phyloP scores from a whole-genome alignment of 2,797 vertebrate species.

The Melanitta fusca region DNA sequence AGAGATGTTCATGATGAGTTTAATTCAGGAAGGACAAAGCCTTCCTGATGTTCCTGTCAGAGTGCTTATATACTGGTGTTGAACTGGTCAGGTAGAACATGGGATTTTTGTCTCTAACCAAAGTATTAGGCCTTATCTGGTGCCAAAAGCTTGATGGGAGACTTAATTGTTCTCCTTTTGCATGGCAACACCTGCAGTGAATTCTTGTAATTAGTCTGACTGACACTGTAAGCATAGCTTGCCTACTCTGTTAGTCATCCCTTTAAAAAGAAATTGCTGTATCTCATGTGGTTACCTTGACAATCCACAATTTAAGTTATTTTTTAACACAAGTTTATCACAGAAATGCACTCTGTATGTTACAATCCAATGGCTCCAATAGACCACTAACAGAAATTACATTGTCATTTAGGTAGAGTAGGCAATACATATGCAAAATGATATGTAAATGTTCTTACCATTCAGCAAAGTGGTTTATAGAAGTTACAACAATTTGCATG shows the following conservation, averaged over 20 bases:
- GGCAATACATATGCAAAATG: neutral
- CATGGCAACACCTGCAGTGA: neutral
- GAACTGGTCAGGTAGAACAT: neutral
- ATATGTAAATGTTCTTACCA: neutral
- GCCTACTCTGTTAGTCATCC: neutral
- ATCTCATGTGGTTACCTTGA: conserved; percentile 19
- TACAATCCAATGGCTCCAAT: neutral
- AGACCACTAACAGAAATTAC: neutral
- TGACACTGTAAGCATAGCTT: conserved; percentile 14
- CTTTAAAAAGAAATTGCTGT: neutral
- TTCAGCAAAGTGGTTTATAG: neutral
- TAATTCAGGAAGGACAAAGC: neutral
- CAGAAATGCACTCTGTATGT: neutral
- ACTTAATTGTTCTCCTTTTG: neutral
- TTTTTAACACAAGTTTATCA: neutral
- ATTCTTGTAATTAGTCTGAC: conserved; percentile 13
- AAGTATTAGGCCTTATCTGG: neutral
- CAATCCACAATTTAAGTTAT: neutral
- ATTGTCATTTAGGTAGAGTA: neutral
- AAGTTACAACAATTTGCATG: neutral
- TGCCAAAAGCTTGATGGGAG: neutral
- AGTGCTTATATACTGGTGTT: neutral
- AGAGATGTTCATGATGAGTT: neutral
- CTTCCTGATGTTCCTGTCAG: neutral
- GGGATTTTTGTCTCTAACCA: neutral